Evolutionary conservation across 2,113 vertebrate species (phyloP).

Genomic region (Zeus faber): DNA sequence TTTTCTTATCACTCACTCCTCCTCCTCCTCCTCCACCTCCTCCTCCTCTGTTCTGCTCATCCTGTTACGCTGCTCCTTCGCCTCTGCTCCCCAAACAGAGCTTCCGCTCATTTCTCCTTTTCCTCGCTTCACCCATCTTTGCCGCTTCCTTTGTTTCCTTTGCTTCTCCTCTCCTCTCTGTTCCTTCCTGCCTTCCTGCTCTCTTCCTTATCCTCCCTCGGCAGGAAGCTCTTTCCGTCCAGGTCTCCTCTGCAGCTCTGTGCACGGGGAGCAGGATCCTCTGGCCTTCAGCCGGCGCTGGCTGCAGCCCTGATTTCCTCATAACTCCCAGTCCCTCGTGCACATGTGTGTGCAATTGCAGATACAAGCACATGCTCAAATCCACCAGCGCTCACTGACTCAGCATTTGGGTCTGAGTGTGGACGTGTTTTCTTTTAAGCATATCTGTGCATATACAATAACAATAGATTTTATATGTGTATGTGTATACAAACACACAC

Average conservation of each 20-base stretch:
- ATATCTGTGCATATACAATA: no score
- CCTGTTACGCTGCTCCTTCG: no score
- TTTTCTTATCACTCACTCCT: no score
- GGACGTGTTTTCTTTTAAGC: no score
- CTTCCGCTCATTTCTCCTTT: conserved; percentile 48
- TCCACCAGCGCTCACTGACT: no score
- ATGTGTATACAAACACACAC: not conserved
- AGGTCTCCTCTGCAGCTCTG: conserved; percentile 54
- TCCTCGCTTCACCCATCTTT: conserved; percentile 43
- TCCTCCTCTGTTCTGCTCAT: no score
- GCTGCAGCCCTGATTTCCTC: conserved; percentile 40
- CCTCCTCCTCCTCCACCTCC: no score
- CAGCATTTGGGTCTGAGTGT: no score
- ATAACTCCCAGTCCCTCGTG: conserved; percentile 32
- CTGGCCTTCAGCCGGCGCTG: conserved; percentile 50
- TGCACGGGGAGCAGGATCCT: no score
- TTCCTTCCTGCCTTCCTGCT: conserved; percentile 5
- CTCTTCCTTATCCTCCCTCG: conserved; percentile 49
- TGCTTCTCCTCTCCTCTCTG: conserved; percentile 48
- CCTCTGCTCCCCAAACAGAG: conserved; percentile 50
- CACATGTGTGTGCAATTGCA: conserved; percentile 19
- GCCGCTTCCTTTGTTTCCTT: conserved; percentile 48
- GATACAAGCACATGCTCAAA: no score
- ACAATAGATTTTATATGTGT: not conserved
- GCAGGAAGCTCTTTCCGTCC: conserved; percentile 54